Base-by-base conservation (phyloP, 2,797 vertebrate genomes). In the Mormyrus proboscirostris region DNA sequence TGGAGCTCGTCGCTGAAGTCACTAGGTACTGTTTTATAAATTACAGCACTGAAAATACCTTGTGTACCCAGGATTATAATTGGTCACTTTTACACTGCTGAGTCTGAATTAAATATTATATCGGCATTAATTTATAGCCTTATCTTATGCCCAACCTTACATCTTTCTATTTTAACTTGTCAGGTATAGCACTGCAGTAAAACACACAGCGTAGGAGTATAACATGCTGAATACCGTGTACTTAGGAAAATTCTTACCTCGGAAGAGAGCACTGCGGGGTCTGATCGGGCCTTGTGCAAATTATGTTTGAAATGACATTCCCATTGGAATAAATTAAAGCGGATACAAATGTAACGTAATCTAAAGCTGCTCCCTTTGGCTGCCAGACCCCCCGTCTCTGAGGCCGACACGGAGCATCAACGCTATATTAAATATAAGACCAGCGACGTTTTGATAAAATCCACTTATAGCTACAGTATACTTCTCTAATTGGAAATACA, bases 261-360 rank as follows among this genome's bases (percentile, higher is more conserved):
- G 41, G 41, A 82, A 47, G 38, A 82, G 38, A 82, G 76, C 76
- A 82, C 76, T 82, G 76, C 38, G 8, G 41, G 76, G 76, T 44
- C 19, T 82, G 76, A 82, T 47, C 19, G 6, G 76, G 38, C 41
- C 38, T 47, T 82, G 76, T 82, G 76, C 41, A 82, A 82, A 82
- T 47, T 79, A 79, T 47, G 76, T 47, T 82, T 82, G 76, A 82
- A 47, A 82, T 82, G 76, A 82, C 76, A 82, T 82, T 82, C 76
- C 38, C 76, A 8, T 82, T 47, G 41, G 76, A 82, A 82, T 82
- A n/a, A 82, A 82, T 82, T 82, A 82, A 82, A 82, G 41, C 41
- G 41, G 76, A 82, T 44, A 82, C 19, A 47, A 82, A 82, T 82
- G 76, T 82, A 82, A 47, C 8, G 16, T 82, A 82, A 82, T 82